Base-by-base conservation (phyloP, 1,140 invertebrate genomes). In the Telenomus remus region DNA sequence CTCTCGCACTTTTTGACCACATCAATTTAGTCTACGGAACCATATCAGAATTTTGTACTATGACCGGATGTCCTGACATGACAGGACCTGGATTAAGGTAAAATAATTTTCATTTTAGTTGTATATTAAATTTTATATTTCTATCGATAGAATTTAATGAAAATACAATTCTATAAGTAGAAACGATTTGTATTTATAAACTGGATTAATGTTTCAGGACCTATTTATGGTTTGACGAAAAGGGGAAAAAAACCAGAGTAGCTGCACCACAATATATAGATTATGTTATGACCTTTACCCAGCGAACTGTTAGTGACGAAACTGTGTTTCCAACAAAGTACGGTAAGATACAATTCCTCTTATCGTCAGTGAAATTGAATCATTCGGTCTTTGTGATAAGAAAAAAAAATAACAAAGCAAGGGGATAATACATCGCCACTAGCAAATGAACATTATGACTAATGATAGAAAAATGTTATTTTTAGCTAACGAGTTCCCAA, bases 201-300 rank as follows among this genome's bases (percentile, higher is more conserved):
- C 33, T 27, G 53, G 2, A 44, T 43, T 12, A 88, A 8, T 27
- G 19, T 27, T 27, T 27, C 82, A 97, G 97, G 90, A 95, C 95
- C 84, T 99, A 98, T 91, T 92, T 96, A 82, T 99, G 97, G 97
- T 95, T 97, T 90, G 97, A 99, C 89, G 97, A 99, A 87, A 98
- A 97, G 89, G 97, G 97, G 48, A 99, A 99, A 90, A 98, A 98
- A 89, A 95, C 94, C 49, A 95, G 96, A 88, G 95, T 98, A 80
- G 94, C 97, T 73, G 97, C 97, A 70, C 96, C 97, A 72, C 97
- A 99, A 89, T 99, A 99, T 89, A 95, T 99, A 88, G 97, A 99
- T 90, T 98, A 97, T 90, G 96, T 98, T 82, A 98, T 98, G 95
- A 97, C 97, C 49, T 98, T 95, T 89, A 97, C 95, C 75, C 97